Evolutionary conservation across 1,140 invertebrate genomes (phyloP).

Genomic region (Magallana angulata): DNA sequence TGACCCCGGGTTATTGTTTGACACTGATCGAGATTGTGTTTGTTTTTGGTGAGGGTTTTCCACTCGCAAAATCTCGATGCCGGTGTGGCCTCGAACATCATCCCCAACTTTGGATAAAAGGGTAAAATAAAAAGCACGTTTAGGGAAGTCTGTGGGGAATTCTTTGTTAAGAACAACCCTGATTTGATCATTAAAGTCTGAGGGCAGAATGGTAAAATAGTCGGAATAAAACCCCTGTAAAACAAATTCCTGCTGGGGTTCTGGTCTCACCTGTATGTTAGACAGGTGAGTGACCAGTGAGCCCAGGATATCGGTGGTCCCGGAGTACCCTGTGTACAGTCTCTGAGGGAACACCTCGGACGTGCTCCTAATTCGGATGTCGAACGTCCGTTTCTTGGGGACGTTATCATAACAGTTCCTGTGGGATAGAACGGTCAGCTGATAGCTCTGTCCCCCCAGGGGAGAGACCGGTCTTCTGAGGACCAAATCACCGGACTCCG

Average conservation of each 20-base stretch:
- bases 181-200: neutral
- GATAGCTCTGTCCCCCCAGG: neutral
- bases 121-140: conserved; percentile 5
- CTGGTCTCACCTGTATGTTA: neutral
- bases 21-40: neutral
- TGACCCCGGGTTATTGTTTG: conserved; percentile 11
- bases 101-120: conserved; percentile 14
- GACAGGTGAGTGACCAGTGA: neutral
- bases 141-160: neutral
- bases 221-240: conserved; percentile 10
- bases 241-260: conserved; percentile 8
- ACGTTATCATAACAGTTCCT: neutral
- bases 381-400: conserved; percentile 16
- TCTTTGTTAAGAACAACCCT: neutral
- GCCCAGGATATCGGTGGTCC: neutral
- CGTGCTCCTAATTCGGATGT: neutral
- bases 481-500: neutral
- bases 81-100: neutral
- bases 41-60: neutral
- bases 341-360: neutral
- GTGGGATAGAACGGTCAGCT: conserved; percentile 1
- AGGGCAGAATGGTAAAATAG: neutral
- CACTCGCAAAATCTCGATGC: neutral
- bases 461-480: neutral
- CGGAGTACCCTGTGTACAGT: neutral